Conservation (phyloP, 1,140 invertebrate species). For the Drosophila orena region DNA sequence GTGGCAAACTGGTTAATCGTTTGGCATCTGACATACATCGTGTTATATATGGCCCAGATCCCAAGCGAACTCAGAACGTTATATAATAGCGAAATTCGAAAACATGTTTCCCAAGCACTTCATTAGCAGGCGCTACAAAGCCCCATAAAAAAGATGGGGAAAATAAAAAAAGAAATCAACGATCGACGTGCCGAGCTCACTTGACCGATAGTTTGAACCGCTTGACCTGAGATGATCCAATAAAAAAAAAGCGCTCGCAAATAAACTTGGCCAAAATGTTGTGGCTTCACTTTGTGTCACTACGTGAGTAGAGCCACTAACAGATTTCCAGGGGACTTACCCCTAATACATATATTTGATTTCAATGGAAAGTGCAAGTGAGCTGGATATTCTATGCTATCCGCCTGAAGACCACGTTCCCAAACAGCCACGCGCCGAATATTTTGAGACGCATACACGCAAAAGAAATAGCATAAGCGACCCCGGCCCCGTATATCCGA, state of each 20-base stretch:
- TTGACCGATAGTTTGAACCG: slow-evolving; percentile 63
- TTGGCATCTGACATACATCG: slow-evolving; percentile 55
- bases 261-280: slow-evolving; percentile 28
- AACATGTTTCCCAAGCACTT: slow-evolving; percentile 39
- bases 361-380: slow-evolving; percentile 39
- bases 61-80: slow-evolving; percentile 55
- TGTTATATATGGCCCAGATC: slow-evolving; percentile 61
- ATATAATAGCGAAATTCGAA: slow-evolving; percentile 48
- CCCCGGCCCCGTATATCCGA: slow-evolving; percentile 30
- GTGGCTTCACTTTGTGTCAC: slow-evolving; percentile 24
- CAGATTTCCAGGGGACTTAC: slow-evolving; percentile 20
- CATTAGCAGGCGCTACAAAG: slow-evolving; percentile 19
- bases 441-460: slow-evolving; percentile 21
- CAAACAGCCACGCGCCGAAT: slow-evolving; percentile 53
- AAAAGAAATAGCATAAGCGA: slow-evolving; percentile 33
- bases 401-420: slow-evolving; percentile 9
- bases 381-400: slow-evolving; percentile 19
- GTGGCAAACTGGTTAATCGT: slow-evolving; percentile 47
- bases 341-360: background rate
- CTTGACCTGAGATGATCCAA: slow-evolving; percentile 52
- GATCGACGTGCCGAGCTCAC: slow-evolving; percentile 55
- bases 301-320: slow-evolving; percentile 46
- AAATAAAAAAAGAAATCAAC: slow-evolving; percentile 18
- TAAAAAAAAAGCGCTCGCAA: background rate
- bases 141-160: slow-evolving; percentile 20